Percentiles rank a stretch among this genome's conserved stretches.
These are phyloP conservation scores for Catharus ustulatus DNA, from an alignment of 2,797 vertebrate genomes.

Conservation along the genomic window DNA sequence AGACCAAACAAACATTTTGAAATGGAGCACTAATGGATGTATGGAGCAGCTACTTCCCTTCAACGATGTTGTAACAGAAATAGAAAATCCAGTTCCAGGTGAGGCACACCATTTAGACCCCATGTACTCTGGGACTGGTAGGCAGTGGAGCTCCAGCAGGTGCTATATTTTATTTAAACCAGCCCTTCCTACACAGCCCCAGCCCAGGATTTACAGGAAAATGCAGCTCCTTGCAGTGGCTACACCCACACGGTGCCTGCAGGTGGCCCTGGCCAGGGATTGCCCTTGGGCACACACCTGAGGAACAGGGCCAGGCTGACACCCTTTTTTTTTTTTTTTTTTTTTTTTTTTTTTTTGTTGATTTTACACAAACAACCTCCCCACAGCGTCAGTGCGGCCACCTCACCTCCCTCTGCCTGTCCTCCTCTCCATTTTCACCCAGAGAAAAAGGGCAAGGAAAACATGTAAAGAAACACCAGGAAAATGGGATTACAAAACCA, in stretches of 20 bases:
- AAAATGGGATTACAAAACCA: conserved; percentile 18
- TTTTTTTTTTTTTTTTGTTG: not conserved
- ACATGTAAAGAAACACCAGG: not conserved
- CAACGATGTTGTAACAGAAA: not conserved
- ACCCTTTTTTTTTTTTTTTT: no score
- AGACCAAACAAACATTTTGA: not conserved
- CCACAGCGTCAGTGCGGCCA: fast-evolving
- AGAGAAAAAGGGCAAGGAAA: not conserved
- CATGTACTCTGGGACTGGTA: not conserved
- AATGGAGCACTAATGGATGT: fast-evolving
- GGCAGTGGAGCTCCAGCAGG: not conserved
- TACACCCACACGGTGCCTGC: not conserved
- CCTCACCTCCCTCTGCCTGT: not conserved
- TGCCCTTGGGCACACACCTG: not conserved
- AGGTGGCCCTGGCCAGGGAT: not conserved
- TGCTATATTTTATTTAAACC: not conserved
- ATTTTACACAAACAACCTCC: not conserved
- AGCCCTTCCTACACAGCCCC: not conserved
- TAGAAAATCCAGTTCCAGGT: not conserved
- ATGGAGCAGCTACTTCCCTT: not conserved
- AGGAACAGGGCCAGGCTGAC: not conserved
- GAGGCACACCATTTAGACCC: not conserved
- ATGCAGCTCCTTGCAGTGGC: not conserved
- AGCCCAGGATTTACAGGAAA: not conserved
- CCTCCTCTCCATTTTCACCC: not conserved